phyloP scores from a whole-genome alignment of 2,113 vertebrate genomes.

The Hippocampus zosterae region DNA sequence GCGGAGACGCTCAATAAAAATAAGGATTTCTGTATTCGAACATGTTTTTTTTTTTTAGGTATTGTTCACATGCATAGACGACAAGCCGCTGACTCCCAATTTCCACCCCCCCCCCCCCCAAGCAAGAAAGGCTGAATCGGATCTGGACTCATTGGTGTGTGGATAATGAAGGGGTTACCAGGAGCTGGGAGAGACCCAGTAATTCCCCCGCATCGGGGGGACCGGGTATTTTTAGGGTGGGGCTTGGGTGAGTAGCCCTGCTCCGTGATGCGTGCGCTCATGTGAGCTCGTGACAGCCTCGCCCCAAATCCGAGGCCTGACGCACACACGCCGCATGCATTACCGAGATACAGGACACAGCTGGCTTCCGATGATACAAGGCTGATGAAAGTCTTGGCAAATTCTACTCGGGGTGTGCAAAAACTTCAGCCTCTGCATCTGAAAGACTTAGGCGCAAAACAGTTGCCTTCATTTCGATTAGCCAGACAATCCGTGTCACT shows the following conservation, averaged over 20 bases:
- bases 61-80: conserved; percentile 74
- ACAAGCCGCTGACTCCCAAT: conserved; percentile 63
- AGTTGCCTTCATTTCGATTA: conserved; percentile 7
- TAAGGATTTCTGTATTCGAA: conserved; percentile 8
- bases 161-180: conserved; percentile 81
- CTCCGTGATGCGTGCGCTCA: conserved; percentile 76
- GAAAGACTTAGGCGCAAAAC: background rate
- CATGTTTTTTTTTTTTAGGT: conserved; percentile 56
- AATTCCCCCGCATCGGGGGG: conserved; percentile 75
- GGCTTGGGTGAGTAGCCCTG: conserved; percentile 77
- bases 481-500: background rate
- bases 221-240: conserved; percentile 69
- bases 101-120: conserved; percentile 57
- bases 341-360: conserved; percentile 55
- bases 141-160: conserved; percentile 79
- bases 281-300: conserved; percentile 73
- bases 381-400: conserved; percentile 19
- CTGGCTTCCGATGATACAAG: conserved; percentile 29
- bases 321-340: conserved; percentile 57
- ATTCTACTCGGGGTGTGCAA: conserved; percentile 9
- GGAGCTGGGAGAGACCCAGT: conserved; percentile 78
- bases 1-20: conserved; percentile 1
- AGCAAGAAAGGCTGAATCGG: conserved; percentile 71
- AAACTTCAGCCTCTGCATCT: conserved; percentile 10
- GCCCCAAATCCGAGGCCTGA: conserved; percentile 73